These are phyloP conservation scores for Octonoba sinensis DNA, from an alignment of 2,888 invertebrate genomes.

Conservation along the genomic window DNA sequence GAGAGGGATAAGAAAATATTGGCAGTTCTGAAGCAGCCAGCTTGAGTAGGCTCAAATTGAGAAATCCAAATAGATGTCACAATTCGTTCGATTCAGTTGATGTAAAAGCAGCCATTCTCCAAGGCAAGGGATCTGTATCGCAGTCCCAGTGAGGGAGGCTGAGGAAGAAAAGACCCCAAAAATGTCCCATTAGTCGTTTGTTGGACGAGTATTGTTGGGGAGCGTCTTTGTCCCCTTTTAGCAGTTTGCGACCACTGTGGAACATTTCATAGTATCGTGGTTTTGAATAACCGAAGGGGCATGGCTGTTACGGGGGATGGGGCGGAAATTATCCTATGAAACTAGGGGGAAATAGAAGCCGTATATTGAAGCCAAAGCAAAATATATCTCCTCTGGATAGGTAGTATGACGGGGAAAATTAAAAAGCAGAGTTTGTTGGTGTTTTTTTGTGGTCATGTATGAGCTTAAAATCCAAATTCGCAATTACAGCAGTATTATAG, in stretches of 20 bases:
- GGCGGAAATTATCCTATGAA: background rate
- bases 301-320: background rate
- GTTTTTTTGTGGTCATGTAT: too few relatives aligned
- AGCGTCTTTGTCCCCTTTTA: constrained; percentile 31
- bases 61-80: too few relatives aligned
- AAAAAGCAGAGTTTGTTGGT: too few relatives aligned
- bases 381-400: too few relatives aligned
- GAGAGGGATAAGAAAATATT: too few relatives aligned
- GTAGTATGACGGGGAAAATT: too few relatives aligned
- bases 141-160: background rate
- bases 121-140: constrained; percentile 1
- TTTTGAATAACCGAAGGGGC: constrained; percentile 35
- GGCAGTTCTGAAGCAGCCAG: too few relatives aligned
- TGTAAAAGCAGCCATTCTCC: background rate
- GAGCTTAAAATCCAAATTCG: too few relatives aligned
- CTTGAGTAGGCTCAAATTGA: too few relatives aligned
- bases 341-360: too few relatives aligned
- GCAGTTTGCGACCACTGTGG: constrained; percentile 31
- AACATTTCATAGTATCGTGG: constrained; percentile 54
- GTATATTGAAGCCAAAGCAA: too few relatives aligned
- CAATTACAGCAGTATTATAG: too few relatives aligned
- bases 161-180: constrained; percentile 24
- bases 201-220: constrained; percentile 21
- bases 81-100: background rate
- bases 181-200: constrained; percentile 46